phyloP scores from a whole-genome alignment of 2,113 vertebrate genomes.

The Scalopus aquaticus region DNA sequence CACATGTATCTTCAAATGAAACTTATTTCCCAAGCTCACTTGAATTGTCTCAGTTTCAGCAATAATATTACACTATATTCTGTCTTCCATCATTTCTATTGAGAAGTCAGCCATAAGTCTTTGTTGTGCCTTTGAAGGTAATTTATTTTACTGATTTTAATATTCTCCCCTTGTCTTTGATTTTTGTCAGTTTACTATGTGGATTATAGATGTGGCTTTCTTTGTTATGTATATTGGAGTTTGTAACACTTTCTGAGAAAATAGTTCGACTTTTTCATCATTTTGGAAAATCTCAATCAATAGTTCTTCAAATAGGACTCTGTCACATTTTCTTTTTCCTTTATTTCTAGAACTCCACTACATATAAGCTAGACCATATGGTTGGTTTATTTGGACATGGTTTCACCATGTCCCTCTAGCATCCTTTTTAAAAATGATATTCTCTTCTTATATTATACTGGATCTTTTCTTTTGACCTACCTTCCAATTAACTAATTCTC shows the following conservation, averaged over 20 bases:
- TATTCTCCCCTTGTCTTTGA: neutral
- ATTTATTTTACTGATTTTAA: neutral
- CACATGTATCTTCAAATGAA: neutral
- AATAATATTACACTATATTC: neutral
- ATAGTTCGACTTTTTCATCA: neutral
- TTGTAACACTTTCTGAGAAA: constrained; percentile 34
- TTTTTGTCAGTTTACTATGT: neutral
- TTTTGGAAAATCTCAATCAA: neutral
- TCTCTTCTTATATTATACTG: neutral
- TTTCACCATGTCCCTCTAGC: neutral
- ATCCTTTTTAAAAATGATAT: neutral
- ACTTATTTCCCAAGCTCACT: neutral
- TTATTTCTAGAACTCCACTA: neutral
- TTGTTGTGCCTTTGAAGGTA: neutral
- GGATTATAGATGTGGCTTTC: neutral
- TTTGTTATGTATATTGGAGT: neutral
- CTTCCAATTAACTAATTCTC: neutral
- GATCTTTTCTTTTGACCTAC: neutral
- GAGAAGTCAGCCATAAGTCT: neutral
- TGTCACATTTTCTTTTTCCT: neutral
- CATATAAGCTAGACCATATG: neutral
- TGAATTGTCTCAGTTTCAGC: neutral
- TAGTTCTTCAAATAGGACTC: neutral
- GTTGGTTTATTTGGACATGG: neutral
- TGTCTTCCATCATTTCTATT: neutral